phyloP scores from a whole-genome alignment of 35 echinoderm and acorn worm species.

The Lytechinus pictus region DNA sequence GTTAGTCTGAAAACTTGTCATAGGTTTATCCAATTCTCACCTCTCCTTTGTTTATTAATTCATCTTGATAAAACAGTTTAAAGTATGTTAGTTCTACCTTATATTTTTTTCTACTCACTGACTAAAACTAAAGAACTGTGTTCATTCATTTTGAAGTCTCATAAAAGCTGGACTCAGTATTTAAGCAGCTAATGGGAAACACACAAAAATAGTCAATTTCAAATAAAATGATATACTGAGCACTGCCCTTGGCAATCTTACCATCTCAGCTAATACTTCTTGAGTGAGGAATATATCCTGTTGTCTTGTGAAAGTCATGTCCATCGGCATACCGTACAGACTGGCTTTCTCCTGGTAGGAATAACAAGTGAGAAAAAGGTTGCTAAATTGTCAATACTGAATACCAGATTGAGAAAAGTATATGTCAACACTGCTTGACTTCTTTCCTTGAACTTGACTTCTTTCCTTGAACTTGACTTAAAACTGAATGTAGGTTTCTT shows the following conservation, averaged over 20 bases:
- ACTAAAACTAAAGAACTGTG: too few relatives aligned
- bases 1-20: too few relatives aligned
- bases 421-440: not conserved
- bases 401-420: not conserved
- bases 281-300: constrained; percentile 95
- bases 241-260: constrained; percentile 36
- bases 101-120: too few relatives aligned
- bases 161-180: too few relatives aligned
- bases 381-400: not conserved
- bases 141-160: too few relatives aligned
- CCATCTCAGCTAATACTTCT: constrained; percentile 93
- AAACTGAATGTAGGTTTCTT: not conserved
- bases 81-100: too few relatives aligned
- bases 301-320: constrained; percentile 80
- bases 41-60: too few relatives aligned
- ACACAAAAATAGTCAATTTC: too few relatives aligned
- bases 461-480: not conserved
- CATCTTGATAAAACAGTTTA: too few relatives aligned
- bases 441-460: not conserved
- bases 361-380: not conserved
- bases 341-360: constrained; percentile 69
- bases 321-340: constrained; percentile 89
- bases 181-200: too few relatives aligned
- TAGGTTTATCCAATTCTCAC: too few relatives aligned
- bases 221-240: too few relatives aligned